Base-by-base conservation (phyloP, 2,113 vertebrate genomes). In the Bothrops jararaca region DNA sequence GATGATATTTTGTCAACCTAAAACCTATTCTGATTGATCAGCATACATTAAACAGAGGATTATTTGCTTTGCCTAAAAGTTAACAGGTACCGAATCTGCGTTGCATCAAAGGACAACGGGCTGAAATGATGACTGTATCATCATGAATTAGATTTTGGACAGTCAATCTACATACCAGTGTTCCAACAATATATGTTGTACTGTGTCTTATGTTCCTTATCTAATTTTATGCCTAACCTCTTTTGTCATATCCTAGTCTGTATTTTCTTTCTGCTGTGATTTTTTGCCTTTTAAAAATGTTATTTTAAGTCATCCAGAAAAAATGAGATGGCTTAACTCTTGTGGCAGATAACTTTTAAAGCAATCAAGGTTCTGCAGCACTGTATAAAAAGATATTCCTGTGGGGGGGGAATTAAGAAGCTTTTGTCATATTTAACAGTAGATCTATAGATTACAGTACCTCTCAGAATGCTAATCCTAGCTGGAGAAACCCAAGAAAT, bases 1-100 rank as follows among this genome's bases (percentile, higher is more conserved):
- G 45, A 29, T 18, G 57, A 64, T 29, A 24, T 60, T 48, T 60
- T 34, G 24, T 89, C 34, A 42, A 13, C 57, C 26, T 89, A 52
- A 29, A 90, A 50, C 12, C 8, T 26, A 4, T 90, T 9, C 1
- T 48, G 69, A 69, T n/a, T 50, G 18, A 50, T 9, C 42, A 23
- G 10, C 18, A 60, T 24, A 26, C 22, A 60, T 60, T 13, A 89
- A 89, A 24, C 42, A 60, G 24, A 57, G 53, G n/a, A 60, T 48
- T 74, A 13, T n/a, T 92, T 92, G 18, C 86, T 12, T 13, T 86
- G 22, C 69, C 56, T 88, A 85, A 89, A 95, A 92, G 69, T 80
- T 39, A 80, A 80, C 18, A 22, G 54, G 3, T 80, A 22, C 7
- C 9, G 18, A 42, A 80, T 8, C 15, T 42, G 34, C 64, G 74